These are phyloP conservation scores for Leptinotarsa haldemani DNA, from an alignment of 2,888 invertebrate genomes.

Conservation along the genomic window DNA sequence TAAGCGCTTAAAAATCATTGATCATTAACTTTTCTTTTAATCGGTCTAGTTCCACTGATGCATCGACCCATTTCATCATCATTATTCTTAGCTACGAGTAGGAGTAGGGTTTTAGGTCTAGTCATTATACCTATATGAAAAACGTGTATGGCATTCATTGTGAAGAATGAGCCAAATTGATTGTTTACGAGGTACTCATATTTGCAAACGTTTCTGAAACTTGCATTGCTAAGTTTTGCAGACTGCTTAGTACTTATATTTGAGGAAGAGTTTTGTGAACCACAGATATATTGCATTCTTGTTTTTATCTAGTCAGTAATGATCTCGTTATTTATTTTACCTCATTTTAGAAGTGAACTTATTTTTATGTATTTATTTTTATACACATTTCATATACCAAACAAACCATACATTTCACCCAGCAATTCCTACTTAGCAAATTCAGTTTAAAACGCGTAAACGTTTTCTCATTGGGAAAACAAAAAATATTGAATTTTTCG, in stretches of 20 bases:
- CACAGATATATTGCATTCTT: neutral
- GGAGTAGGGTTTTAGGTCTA: slow-evolving; percentile 57
- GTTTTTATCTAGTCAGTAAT: slow-evolving; percentile 11
- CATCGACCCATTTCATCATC: slow-evolving; percentile 52
- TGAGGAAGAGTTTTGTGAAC: neutral
- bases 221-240: slow-evolving; percentile 51
- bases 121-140: slow-evolving; percentile 56
- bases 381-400: too few relatives aligned
- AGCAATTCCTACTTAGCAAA: too few relatives aligned
- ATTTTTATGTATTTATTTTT: neutral
- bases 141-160: slow-evolving; percentile 56
- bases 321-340: slow-evolving; percentile 11
- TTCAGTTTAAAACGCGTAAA: too few relatives aligned
- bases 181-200: slow-evolving; percentile 52
- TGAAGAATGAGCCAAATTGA: slow-evolving; percentile 43
- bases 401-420: too few relatives aligned
- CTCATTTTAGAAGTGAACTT: neutral
- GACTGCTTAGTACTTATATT: slow-evolving; percentile 40
- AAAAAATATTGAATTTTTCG: too few relatives aligned
- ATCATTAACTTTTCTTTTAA: slow-evolving; percentile 35
- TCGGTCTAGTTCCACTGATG: slow-evolving; percentile 36
- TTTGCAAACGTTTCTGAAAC: slow-evolving; percentile 46
- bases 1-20: slow-evolving; percentile 39
- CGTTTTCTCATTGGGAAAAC: too few relatives aligned
- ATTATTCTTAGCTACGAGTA: slow-evolving; percentile 61